Evolutionary conservation across 1,140 invertebrate genomes (phyloP).

Genomic region (Thrips palmi): DNA sequence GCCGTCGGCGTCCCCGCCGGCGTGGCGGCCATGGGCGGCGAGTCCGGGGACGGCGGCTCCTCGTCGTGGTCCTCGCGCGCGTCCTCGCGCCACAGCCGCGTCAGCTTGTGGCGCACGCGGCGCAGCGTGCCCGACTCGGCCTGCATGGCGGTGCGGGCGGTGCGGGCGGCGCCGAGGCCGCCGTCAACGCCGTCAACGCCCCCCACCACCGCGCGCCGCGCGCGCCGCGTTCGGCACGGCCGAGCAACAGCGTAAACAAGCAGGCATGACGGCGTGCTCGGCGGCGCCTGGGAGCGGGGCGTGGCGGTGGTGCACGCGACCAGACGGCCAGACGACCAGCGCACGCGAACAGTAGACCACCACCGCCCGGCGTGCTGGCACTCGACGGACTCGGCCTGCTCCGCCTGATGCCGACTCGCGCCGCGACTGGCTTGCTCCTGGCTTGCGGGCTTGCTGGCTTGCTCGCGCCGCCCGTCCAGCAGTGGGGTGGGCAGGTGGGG

Average conservation of each 20-base stretch:
- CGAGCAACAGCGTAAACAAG: conserved; percentile 18
- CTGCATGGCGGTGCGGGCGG: too few relatives aligned
- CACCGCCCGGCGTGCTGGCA: conserved; percentile 18
- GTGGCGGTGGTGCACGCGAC: too few relatives aligned
- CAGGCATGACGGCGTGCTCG: conserved; percentile 19
- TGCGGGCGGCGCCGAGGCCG: conserved; percentile 14
- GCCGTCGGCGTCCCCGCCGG: conserved; percentile 11
- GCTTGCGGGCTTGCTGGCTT: conserved; percentile 2
- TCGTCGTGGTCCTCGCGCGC: conserved; percentile 9
- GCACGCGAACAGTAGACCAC: too few relatives aligned
- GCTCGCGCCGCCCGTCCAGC: background rate
- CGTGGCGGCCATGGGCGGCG: conserved; percentile 3
- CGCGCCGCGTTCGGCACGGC: conserved; percentile 17
- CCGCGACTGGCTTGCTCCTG: conserved; percentile 14
- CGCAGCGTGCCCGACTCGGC: conserved; percentile 1
- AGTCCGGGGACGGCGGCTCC: conserved; percentile 3
- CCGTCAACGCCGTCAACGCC: conserved; percentile 5
- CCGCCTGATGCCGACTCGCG: conserved; percentile 17
- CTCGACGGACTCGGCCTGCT: conserved; percentile 18
- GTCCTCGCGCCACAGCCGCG: conserved; percentile 1
- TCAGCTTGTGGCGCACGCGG: background rate
- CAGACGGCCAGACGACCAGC: too few relatives aligned
- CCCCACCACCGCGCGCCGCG: background rate
- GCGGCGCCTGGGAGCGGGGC: too few relatives aligned
- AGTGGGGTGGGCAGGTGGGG: background rate